Percentiles rank a stretch among this genome's conserved stretches.
phyloP scores from a whole-genome alignment of 1,140 invertebrate genomes.

The Drosophila pallidifrons region DNA sequence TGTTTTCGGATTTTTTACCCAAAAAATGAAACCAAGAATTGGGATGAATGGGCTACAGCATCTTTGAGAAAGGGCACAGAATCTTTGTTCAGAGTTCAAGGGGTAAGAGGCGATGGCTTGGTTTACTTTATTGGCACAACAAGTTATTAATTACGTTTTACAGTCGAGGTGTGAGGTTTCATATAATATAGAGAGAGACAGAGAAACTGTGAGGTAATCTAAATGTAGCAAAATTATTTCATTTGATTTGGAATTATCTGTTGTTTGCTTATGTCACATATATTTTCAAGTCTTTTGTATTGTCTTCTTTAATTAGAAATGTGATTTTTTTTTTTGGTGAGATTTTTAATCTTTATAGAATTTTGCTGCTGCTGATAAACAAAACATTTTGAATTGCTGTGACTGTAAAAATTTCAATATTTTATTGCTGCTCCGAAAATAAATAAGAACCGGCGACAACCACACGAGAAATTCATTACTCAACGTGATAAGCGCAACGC shows the following conservation, averaged over 20 bases:
- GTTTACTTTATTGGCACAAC: constrained; percentile 68
- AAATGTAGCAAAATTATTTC: constrained; percentile 63
- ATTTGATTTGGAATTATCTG: constrained; percentile 55
- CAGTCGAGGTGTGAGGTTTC: not conserved
- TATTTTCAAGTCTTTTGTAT: constrained; percentile 7
- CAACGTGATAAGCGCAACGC: constrained; percentile 42
- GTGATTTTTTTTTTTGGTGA: constrained; percentile 24
- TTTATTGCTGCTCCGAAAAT: constrained; percentile 49
- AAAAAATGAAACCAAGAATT: constrained; percentile 42
- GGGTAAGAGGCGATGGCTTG: constrained; percentile 40
- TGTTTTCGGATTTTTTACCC: constrained; percentile 46
- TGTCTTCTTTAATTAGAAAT: constrained; percentile 13
- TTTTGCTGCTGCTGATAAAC: constrained; percentile 46
- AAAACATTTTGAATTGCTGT: constrained; percentile 7
- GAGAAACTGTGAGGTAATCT: constrained; percentile 20
- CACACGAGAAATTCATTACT: constrained; percentile 51
- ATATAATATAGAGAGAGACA: not conserved
- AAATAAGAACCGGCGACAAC: constrained; percentile 30
- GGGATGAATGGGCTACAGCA: constrained; percentile 47
- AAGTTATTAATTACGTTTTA: constrained; percentile 68
- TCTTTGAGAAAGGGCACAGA: constrained; percentile 49
- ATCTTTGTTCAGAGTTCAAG: constrained; percentile 49
- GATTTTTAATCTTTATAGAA: constrained; percentile 52
- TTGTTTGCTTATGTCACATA: constrained; percentile 60
- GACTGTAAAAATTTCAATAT: constrained; percentile 52